phyloP scores from a whole-genome alignment of 1,140 invertebrate genomes.

The Amyelois transitella region DNA sequence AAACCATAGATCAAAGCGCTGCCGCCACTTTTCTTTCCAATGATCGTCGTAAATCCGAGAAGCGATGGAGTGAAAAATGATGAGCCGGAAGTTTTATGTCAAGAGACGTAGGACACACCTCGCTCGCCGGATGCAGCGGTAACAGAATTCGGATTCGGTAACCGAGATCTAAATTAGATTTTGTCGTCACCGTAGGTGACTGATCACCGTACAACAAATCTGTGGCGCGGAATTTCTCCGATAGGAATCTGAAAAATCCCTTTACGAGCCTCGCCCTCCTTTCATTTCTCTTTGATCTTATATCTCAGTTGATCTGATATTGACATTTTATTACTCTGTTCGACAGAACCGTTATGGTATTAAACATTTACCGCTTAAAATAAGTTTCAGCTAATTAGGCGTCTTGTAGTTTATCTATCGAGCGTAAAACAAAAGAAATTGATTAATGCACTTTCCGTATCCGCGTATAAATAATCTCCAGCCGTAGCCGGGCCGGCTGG shows the following conservation, averaged over 20 bases:
- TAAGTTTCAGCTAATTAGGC: neutral
- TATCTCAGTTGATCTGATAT: neutral
- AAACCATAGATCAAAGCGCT: slow-evolving; percentile 37
- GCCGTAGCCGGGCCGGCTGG: slow-evolving; percentile 30
- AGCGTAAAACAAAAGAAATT: slow-evolving; percentile 21
- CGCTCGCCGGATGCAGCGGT: slow-evolving; percentile 38
- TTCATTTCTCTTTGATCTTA: neutral
- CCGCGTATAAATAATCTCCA: slow-evolving; percentile 46
- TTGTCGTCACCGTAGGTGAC: slow-evolving; percentile 16
- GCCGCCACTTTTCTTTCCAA: slow-evolving; percentile 30
- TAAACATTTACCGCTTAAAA: neutral
- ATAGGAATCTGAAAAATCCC: neutral
- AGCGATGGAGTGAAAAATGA: slow-evolving; percentile 29
- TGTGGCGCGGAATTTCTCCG: neutral
- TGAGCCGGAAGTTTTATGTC: slow-evolving; percentile 40
- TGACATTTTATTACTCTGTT: neutral
- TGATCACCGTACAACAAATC: slow-evolving; percentile 18
- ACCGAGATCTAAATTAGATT: slow-evolving; percentile 9
- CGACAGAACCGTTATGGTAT: neutral
- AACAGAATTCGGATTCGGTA: slow-evolving; percentile 37
- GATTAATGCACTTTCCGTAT: slow-evolving; percentile 30
- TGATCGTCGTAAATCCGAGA: slow-evolving; percentile 41
- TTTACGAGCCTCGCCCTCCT: neutral
- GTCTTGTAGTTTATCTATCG: neutral
- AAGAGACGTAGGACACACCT: slow-evolving; percentile 24